Conservation (phyloP, 2,888 invertebrate genomes). For the Criorhina ranunculi region DNA sequence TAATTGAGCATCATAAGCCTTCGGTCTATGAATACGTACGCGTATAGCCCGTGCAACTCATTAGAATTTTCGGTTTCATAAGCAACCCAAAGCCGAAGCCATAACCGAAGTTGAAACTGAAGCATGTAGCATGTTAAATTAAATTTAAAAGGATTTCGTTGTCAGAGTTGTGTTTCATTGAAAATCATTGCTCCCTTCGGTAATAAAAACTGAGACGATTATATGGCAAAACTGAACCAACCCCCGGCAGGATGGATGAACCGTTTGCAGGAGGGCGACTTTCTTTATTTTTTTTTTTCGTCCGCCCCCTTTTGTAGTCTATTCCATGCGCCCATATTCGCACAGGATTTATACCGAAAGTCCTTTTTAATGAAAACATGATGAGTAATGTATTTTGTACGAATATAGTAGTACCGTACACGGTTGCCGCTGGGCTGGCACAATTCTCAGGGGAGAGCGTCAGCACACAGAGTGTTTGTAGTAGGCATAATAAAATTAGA, state of each 20-base stretch:
- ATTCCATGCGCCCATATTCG: conserved; percentile 48
- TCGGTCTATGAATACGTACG: conserved; percentile 35
- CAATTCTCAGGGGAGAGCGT: conserved; percentile 63
- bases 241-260: conserved; percentile 56
- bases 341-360: conserved; percentile 68
- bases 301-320: conserved; percentile 17
- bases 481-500: conserved; percentile 74
- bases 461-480: conserved; percentile 54
- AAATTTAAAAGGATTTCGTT: conserved; percentile 77
- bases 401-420: conserved; percentile 52
- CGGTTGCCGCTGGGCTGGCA: neutral
- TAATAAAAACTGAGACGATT: conserved; percentile 77
- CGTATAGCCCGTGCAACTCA: conserved; percentile 54
- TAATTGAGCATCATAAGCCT: conserved; percentile 76
- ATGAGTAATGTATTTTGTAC: conserved; percentile 76
- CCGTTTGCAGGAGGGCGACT: conserved; percentile 50
- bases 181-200: conserved; percentile 77
- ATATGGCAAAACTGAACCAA: conserved; percentile 69
- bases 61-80: conserved; percentile 59
- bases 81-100: conserved; percentile 18
- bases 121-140: conserved; percentile 76
- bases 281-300: conserved; percentile 61
- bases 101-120: too few relatives aligned
- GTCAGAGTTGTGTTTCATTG: conserved; percentile 76
- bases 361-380: conserved; percentile 76